phyloP scores from a whole-genome alignment of 2,797 vertebrate genomes.

The Sebastes oblongus region DNA sequence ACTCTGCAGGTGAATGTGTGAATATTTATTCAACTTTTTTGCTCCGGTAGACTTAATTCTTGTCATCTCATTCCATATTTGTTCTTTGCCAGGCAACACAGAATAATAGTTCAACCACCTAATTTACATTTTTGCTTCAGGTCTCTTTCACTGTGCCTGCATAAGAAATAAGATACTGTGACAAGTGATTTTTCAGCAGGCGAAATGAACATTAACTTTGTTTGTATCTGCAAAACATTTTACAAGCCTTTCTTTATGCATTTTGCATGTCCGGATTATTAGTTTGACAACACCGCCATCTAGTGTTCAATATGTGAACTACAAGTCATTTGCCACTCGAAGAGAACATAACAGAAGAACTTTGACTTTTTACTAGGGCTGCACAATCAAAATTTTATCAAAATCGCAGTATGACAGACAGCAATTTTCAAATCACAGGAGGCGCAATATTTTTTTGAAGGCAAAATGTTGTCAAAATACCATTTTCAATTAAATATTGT shows the following conservation, averaged over 20 bases:
- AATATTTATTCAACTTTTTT: neutral
- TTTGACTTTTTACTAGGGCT: too few species aligned
- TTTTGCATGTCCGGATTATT: neutral
- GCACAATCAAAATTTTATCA: too few species aligned
- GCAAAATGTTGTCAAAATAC: too few species aligned
- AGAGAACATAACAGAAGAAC: neutral
- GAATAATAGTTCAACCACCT: too few species aligned
- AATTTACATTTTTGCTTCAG: too few species aligned
- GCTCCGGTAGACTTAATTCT: neutral
- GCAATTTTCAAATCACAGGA: too few species aligned
- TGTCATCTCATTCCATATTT: neutral
- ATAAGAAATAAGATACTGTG: neutral
- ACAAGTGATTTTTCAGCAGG: neutral
- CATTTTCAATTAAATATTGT: too few species aligned
- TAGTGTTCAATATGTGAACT: constrained; percentile 21
- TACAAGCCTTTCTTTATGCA: neutral
- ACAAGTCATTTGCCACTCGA: neutral
- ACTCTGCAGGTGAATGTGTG: neutral
- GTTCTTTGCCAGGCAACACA: neutral
- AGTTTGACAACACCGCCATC: constrained; percentile 33
- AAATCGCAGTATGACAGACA: too few species aligned
- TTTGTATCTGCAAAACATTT: neutral
- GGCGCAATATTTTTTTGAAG: too few species aligned
- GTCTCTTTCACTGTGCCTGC: neutral
- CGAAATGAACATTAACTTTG: neutral